Evolutionary conservation across 2,113 vertebrate species (phyloP).

Genomic region (Rhea pennata): DNA sequence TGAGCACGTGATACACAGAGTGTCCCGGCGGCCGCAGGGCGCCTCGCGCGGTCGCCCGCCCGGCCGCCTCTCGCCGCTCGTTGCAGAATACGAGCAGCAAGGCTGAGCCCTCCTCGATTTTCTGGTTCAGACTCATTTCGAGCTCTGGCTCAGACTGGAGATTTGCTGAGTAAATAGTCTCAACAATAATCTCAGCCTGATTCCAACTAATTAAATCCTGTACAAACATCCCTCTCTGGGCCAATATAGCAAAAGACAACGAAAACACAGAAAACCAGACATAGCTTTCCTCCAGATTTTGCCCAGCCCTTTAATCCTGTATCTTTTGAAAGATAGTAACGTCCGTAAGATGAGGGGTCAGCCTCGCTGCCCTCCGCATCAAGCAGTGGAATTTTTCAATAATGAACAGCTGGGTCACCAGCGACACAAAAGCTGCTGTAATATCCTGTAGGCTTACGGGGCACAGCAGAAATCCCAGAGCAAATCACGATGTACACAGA

Average conservation of each 20-base stretch:
- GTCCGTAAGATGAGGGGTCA: conserved; percentile 91
- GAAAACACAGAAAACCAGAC: conserved; percentile 81
- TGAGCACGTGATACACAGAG: not conserved
- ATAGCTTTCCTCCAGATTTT: conserved; percentile 87
- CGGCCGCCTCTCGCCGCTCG: not conserved
- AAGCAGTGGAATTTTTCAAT: conserved; percentile 99
- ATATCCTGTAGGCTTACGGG: conserved; percentile 88
- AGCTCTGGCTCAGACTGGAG: conserved; percentile 86
- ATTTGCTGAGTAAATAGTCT: conserved; percentile 93
- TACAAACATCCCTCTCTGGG: conserved; percentile 93
- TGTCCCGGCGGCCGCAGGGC: not conserved
- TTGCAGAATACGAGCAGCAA: conserved; percentile 38
- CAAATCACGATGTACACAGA: conserved; percentile 85
- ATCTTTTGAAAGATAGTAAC: conserved; percentile 94
- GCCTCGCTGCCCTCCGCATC: conserved; percentile 87
- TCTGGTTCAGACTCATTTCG: conserved; percentile 80
- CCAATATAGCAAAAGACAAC: conserved; percentile 83
- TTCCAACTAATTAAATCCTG: conserved; percentile 97
- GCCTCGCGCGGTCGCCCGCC: not conserved
- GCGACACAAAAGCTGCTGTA: conserved; percentile 93
- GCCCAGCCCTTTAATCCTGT: conserved; percentile 90
- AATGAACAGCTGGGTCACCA: conserved; percentile 98
- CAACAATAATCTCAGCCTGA: conserved; percentile 91
- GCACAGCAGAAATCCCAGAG: conserved; percentile 75
- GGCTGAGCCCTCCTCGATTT: conserved; percentile 63